Evolutionary conservation across 64 coral and sea anemone species (phyloP).

Genomic region (Dendrophyllia cribrosa): DNA sequence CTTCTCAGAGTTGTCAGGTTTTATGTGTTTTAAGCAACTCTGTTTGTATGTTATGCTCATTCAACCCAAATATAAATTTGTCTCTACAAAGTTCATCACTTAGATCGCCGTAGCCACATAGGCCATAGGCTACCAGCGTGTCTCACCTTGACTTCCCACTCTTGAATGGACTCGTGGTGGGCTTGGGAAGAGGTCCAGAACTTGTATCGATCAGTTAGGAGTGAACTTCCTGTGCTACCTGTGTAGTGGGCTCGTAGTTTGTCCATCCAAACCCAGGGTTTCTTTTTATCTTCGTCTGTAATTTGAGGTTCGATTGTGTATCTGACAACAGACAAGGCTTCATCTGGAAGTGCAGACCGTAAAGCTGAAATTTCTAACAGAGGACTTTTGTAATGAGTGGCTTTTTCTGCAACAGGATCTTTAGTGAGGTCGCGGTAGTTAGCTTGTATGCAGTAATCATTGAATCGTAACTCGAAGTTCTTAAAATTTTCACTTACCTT

Average conservation of each 20-base stretch:
- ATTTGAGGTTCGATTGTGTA: too few relatives aligned
- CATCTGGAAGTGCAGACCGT: too few relatives aligned
- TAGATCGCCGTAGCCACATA: constrained; percentile 48
- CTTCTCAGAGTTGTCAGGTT: too few relatives aligned
- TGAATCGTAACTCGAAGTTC: too few relatives aligned
- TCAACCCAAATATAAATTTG: constrained; percentile 19
- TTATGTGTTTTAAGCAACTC: constrained; percentile 18
- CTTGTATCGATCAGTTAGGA: constrained; percentile 38
- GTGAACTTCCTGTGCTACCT: constrained; percentile 44
- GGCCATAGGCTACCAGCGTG: constrained; percentile 56
- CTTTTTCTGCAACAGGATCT: too few relatives aligned
- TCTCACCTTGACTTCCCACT: constrained; percentile 41
- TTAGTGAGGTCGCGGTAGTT: too few relatives aligned
- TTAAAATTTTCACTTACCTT: too few relatives aligned
- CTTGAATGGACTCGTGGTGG: constrained; percentile 49
- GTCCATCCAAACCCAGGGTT: constrained; percentile 23
- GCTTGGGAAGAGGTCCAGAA: constrained; percentile 38
- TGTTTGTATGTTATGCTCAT: neutral
- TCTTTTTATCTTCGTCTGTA: too few relatives aligned
- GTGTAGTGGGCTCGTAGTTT: constrained; percentile 32
- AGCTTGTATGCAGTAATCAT: too few relatives aligned
- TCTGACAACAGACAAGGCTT: too few relatives aligned
- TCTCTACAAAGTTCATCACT: constrained; percentile 52
- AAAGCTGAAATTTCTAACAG: too few relatives aligned
- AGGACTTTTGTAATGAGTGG: too few relatives aligned